Evolutionary conservation across 2,888 invertebrate genomes (phyloP).

Genomic region (Frankliniella intonsa): DNA sequence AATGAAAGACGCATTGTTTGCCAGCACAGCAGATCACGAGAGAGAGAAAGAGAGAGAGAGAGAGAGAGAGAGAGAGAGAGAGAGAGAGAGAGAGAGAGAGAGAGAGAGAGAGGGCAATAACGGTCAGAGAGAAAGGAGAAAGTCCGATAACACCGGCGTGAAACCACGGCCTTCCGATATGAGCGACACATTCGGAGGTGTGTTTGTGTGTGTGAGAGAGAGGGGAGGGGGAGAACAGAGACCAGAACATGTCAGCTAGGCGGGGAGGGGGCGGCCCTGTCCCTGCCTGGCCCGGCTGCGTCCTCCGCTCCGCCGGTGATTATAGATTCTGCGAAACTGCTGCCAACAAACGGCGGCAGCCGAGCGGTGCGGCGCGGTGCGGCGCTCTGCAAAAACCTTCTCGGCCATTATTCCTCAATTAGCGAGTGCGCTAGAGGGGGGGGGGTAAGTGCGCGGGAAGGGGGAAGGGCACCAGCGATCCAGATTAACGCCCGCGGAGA

Average conservation of each 20-base stretch:
- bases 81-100: not conserved
- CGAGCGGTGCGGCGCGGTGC: not conserved
- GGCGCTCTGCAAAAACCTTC: not conserved
- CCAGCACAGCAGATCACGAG: too few species aligned
- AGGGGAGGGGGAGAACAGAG: not conserved
- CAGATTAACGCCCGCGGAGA: not conserved
- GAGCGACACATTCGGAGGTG: not conserved
- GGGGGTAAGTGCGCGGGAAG: not conserved
- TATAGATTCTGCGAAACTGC: not conserved
- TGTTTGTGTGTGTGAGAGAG: not conserved
- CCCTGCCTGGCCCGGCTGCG: not conserved
- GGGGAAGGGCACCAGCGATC: not conserved
- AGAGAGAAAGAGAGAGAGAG: not conserved
- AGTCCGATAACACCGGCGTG: too few species aligned
- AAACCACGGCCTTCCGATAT: not conserved
- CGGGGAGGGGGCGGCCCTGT: not conserved
- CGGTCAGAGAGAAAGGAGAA: not conserved
- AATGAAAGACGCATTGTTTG: too few species aligned
- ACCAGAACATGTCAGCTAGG: not conserved
- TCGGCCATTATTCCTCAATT: slow-evolving; percentile 1
- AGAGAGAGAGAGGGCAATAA: not conserved
- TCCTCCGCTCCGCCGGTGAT: not conserved
- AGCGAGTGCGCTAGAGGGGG: not conserved
- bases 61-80: not conserved
- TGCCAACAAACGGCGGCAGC: not conserved